Evolutionary conservation across 2,797 vertebrate genomes (phyloP), one percentile per base, ranked within the genome.

Genomic region (Novumbra hubbsi): DNA sequence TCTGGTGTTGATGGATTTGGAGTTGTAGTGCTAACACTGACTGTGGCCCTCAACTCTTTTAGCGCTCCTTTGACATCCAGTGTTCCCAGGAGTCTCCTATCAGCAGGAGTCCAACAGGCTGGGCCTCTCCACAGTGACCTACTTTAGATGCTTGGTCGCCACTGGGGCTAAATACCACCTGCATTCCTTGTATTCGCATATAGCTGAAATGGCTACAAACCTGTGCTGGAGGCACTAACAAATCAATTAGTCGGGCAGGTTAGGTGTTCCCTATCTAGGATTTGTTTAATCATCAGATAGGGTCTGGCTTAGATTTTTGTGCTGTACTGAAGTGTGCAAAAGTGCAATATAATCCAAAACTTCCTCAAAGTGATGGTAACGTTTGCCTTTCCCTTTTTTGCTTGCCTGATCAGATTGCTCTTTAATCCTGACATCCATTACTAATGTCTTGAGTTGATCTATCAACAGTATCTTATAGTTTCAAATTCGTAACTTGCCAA

Each of bases 361-460:
- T 96, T 97, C 95, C 96, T 97, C 95, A 97, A 96, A 97, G 96
- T 95, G 94, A 93, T 91, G 84, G 92, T 94, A 93, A 94, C 92
- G 91, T 95, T 95, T 95, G 92, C 92, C 92, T 93, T 95, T 85
- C 74, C 19, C 67, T 21, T 80, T 85, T 94, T 94, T 94, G 94
- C 95, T 96, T 97, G 94, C 94, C 93, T 96, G 92, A 45, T 96
- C 93, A 94, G 93, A 95, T 86, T 95, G 94, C 95, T 95, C 94
- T 96, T 60, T 95, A 95, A 95, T 95, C 95, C 94, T 96, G 95
- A 95, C 94, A 92, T 96, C 95, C 92, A 91, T 95, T 95, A 96
- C 96, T 97, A 98, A 98, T 97, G 95, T 96, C 95, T 57, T 96
- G 94, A 96, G 95, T 95, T 96, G 94, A 96, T 97, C 94, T 96